Evolutionary conservation across 2,113 vertebrate genomes (phyloP), one percentile per base, ranked within the genome.

Genomic region (Scalopus aquaticus): DNA sequence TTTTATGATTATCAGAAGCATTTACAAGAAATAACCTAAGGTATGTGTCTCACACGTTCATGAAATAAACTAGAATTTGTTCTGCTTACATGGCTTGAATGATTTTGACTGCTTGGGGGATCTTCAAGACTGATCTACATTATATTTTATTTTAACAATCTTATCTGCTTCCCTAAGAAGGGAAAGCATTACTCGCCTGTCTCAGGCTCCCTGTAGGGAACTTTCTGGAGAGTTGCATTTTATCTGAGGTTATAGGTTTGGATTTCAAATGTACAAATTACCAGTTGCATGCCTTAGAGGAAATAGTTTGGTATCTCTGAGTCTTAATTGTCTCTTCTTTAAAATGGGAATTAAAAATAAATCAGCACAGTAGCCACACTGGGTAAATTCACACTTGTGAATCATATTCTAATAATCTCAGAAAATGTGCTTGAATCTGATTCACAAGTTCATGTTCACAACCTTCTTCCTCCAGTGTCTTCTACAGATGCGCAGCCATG

Each of bases 31-130:
- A 86, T 37, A 79, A 60, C 39, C 24, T 32, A 10, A 35, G 39
- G 37, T 46, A 56, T 15, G 16, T 39, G 37, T 79, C 13, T 0
- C 64, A 60, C 54, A 39, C 26, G 26, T 93, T 58, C n/a, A 39
- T 86, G 42, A 93, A 93, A 35, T 60, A 86, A 92, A 26, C n/a
- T 37, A 93, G 65, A 70, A 78, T n/a, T 93, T 49, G 39, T 79
- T 49, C 44, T 81, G 65, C 26, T 46, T 60, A 24, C 54, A 6
- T 69, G 37, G 35, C 22, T 19, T 56, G 60, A 39, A 26, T 60
- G 28, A 42, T 78, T 60, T 74, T 82, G 26, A 69, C 39, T 70
- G 24, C 51, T 32, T 32, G 49, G 35, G n/a, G 20, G 42, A 51
- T 44, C 49, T 62, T 49, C 62, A 78, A 39, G 26, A 7, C 39